Evolutionary conservation across 2,888 invertebrate species (phyloP).

Genomic region (Electrophaes corylata): DNA sequence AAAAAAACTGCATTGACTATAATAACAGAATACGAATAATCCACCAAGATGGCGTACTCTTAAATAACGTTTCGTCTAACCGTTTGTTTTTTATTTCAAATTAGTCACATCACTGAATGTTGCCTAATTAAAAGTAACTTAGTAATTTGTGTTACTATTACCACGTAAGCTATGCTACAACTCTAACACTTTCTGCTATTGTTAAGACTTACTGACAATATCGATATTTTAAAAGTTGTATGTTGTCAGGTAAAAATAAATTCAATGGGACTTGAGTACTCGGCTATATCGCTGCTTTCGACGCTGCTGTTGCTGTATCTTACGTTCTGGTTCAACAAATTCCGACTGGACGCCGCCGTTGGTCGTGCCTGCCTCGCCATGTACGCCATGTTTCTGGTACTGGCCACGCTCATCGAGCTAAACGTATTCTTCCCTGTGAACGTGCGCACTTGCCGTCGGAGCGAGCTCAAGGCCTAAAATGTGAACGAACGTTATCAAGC

Average conservation of each 20-base stretch:
- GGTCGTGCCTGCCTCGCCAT: constrained; percentile 93
- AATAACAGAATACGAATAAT: too few relatives aligned
- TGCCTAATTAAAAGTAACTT: not conserved
- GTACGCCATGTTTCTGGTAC: constrained; percentile 93
- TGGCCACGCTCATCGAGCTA: constrained; percentile 95
- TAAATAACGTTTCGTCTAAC: too few relatives aligned
- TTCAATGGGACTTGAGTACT: constrained; percentile 95
- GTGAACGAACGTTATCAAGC: constrained; percentile 53
- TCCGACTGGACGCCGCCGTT: constrained; percentile 93
- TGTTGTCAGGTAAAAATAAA: constrained; percentile 90
- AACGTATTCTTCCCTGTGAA: constrained; percentile 97
- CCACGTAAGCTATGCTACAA: not conserved
- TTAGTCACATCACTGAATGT: not conserved
- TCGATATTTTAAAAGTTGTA: constrained; percentile 7
- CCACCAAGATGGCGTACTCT: too few relatives aligned
- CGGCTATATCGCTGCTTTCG: constrained; percentile 93
- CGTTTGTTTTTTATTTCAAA: too few relatives aligned
- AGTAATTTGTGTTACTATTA: not conserved
- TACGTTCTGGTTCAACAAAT: constrained; percentile 93
- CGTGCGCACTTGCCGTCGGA: constrained; percentile 91
- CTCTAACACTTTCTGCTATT: not conserved
- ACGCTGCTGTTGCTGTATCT: constrained; percentile 93
- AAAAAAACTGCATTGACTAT: too few relatives aligned
- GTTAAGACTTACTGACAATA: not conserved
- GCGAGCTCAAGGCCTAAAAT: constrained; percentile 65